These are phyloP conservation scores for Trimorus sp. DNA, from an alignment of 2,888 invertebrate species.

Conservation along the genomic window DNA sequence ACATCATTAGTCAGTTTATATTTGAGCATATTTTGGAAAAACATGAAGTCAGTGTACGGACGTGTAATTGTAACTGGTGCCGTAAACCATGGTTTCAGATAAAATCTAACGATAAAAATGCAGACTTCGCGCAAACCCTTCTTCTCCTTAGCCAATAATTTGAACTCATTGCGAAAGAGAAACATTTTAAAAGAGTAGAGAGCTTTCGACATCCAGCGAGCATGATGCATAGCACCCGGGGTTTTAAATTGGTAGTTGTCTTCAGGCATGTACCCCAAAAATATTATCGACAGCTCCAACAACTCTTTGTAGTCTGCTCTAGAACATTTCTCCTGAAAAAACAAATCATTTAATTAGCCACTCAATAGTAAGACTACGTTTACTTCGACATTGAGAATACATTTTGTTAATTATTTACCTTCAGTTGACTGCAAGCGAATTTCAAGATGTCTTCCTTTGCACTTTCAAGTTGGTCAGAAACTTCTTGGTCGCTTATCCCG, in stretches of 20 bases:
- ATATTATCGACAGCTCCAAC: slow-evolving; percentile 19
- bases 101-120: slow-evolving; percentile 25
- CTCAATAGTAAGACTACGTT: neutral
- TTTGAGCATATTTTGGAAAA: slow-evolving; percentile 4
- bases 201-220: slow-evolving; percentile 30
- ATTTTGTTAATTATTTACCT: neutral
- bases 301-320: slow-evolving; percentile 4
- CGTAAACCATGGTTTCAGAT: slow-evolving; percentile 38
- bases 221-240: slow-evolving; percentile 34
- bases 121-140: slow-evolving; percentile 19
- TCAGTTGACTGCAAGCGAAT: slow-evolving; percentile 1
- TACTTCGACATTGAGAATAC: neutral
- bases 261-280: slow-evolving; percentile 12
- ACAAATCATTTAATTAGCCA: neutral
- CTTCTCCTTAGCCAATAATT: slow-evolving; percentile 10
- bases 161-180: slow-evolving; percentile 31
- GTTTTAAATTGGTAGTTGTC: slow-evolving; percentile 7
- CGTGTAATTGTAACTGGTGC: slow-evolving; percentile 21
- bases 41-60: slow-evolving; percentile 28
- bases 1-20: too few species aligned
- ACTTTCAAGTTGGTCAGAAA: slow-evolving; percentile 4
- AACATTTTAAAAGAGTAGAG: slow-evolving; percentile 45
- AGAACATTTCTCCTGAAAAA: neutral
- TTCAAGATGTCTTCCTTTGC: neutral
- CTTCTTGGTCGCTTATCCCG: neutral